Percentiles rank a stretch among this genome's conserved stretches.
Evolutionary conservation across 2,888 invertebrate species (phyloP).

Genomic region (Athalia cordata): DNA sequence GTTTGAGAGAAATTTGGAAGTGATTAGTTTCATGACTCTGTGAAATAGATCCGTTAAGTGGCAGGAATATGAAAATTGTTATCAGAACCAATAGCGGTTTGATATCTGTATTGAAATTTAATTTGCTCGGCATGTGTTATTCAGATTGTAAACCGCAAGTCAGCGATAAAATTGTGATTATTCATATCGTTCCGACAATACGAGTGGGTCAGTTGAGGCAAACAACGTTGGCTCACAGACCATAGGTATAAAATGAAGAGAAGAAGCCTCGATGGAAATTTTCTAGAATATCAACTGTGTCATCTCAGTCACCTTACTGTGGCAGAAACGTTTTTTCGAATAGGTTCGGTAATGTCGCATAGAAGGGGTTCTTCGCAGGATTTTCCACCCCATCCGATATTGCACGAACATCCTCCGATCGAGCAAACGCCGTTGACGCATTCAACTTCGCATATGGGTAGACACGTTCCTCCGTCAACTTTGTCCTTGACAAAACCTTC

Average conservation of each 20-base stretch:
- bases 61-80: too few relatives aligned
- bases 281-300: background rate
- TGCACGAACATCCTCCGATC: constrained; percentile 55
- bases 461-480: constrained; percentile 41
- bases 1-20: background rate
- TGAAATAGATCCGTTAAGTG: too few relatives aligned
- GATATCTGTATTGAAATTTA: too few relatives aligned
- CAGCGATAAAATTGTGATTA: too few relatives aligned
- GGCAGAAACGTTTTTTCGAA: background rate
- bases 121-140: too few relatives aligned
- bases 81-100: too few relatives aligned
- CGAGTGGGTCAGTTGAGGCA: too few relatives aligned
- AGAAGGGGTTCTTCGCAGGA: constrained; percentile 54
- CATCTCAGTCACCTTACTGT: background rate
- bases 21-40: background rate
- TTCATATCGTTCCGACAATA: too few relatives aligned
- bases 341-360: constrained; percentile 50
- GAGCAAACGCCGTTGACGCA: constrained; percentile 68
- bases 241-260: too few relatives aligned
- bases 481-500: constrained; percentile 47
- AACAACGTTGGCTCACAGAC: too few relatives aligned
- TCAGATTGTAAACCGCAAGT: too few relatives aligned
- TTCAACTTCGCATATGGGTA: constrained; percentile 56
- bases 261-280: background rate
- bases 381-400: constrained; percentile 60